phyloP scores from a whole-genome alignment of 2,113 vertebrate species.

The Hystrix cristata region DNA sequence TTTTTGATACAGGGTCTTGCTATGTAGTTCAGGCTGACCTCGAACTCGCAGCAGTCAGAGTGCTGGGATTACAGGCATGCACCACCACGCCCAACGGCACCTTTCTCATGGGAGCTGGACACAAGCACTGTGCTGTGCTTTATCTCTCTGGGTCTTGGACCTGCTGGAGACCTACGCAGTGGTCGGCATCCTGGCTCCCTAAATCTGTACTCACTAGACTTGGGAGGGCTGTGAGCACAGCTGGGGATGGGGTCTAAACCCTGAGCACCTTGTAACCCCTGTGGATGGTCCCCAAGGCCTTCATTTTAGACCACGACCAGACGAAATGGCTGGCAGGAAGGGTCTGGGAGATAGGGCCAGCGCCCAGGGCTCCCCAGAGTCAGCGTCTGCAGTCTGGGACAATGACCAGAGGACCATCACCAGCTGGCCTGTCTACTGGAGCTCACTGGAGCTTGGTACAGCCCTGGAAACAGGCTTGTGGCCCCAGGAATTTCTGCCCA shows the following conservation, averaged over 20 bases:
- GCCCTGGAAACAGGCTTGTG: neutral
- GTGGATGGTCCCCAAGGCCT: neutral
- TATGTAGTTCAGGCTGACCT: too few species aligned
- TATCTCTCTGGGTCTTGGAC: neutral
- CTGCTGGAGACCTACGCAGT: neutral
- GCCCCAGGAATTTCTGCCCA: neutral
- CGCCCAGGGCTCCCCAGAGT: neutral
- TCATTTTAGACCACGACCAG: neutral
- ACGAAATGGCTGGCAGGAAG: neutral
- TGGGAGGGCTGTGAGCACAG: neutral
- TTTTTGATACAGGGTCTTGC: too few species aligned
- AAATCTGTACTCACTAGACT: neutral
- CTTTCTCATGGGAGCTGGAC: neutral
- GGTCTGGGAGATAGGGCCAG: neutral
- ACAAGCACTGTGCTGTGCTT: neutral
- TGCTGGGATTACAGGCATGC: too few species aligned
- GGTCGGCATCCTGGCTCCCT: neutral
- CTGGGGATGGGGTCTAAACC: neutral
- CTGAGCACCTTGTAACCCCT: neutral
- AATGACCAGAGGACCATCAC: neutral
- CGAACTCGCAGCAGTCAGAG: too few species aligned
- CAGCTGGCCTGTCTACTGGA: neutral
- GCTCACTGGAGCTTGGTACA: neutral
- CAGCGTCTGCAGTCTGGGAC: neutral
- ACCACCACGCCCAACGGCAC: neutral